Percentiles rank a stretch among this genome's conserved stretches.
phyloP scores from a whole-genome alignment of 2,113 vertebrate species.

The Myxocyprinus asiaticus region DNA sequence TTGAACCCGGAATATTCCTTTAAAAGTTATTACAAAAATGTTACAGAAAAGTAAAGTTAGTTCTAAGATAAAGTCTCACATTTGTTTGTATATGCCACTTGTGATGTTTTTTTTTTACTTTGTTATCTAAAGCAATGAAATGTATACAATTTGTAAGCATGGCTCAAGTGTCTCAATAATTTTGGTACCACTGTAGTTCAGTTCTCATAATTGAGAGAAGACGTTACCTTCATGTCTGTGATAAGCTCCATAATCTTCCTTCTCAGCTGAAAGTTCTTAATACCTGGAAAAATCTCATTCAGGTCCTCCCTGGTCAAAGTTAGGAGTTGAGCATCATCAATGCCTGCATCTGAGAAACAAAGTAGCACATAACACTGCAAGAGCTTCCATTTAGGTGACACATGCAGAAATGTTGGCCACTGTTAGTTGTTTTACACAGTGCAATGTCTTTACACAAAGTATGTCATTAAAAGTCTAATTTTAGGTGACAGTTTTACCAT shows the following conservation, averaged over 20 bases:
- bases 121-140: neutral
- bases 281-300: constrained; percentile 39
- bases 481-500: constrained; percentile 1
- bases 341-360: constrained; percentile 11
- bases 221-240: neutral
- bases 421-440: too few relatives aligned
- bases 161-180: neutral
- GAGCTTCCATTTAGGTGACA: neutral
- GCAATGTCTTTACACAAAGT: too few relatives aligned
- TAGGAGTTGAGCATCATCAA: constrained; percentile 37
- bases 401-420: neutral
- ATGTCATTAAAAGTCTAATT: neutral
- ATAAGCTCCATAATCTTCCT: constrained; percentile 20
- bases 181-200: neutral
- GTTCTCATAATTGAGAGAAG: neutral
- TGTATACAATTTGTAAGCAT: neutral
- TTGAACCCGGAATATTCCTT: too few relatives aligned
- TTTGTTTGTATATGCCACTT: neutral
- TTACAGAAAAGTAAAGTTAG: too few relatives aligned
- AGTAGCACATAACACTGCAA: neutral
- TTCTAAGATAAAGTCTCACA: neutral
- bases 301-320: constrained; percentile 43
- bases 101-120: neutral
- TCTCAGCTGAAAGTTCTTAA: constrained; percentile 31
- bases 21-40: too few relatives aligned